Evolutionary conservation across 2,113 vertebrate species (phyloP).

Genomic region (Maccullochella peelii): DNA sequence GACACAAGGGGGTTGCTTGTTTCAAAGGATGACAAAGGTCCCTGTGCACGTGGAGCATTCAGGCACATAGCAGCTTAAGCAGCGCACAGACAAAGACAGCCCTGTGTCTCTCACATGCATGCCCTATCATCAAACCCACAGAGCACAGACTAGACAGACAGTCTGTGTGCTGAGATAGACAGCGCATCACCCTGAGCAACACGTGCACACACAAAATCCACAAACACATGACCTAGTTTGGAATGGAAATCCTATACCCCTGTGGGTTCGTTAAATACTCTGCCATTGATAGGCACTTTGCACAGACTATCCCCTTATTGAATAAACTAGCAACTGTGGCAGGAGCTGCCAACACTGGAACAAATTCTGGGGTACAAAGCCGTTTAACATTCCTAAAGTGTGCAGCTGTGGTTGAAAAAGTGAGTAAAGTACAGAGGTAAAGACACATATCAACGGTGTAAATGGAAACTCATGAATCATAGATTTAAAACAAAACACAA

Average conservation of each 20-base stretch:
- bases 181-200: conserved; percentile 42
- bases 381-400: conserved; percentile 69
- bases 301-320: conserved; percentile 60
- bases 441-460: background rate
- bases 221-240: conserved; percentile 64
- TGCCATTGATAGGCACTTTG: conserved; percentile 63
- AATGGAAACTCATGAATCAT: background rate
- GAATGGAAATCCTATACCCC: conserved; percentile 62
- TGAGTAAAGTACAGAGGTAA: conserved; percentile 12
- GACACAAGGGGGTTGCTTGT: conserved; percentile 72
- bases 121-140: conserved; percentile 67
- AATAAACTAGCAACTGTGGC: conserved; percentile 46
- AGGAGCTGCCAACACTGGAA: conserved; percentile 67
- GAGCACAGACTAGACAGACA: conserved; percentile 54
- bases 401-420: conserved; percentile 43
- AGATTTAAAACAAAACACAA: background rate
- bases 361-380: conserved; percentile 52
- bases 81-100: conserved; percentile 62
- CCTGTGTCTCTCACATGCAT: conserved; percentile 63
- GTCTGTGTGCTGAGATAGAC: conserved; percentile 62
- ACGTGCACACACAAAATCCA: conserved; percentile 19
- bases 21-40: conserved; percentile 72
- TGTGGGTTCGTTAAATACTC: conserved; percentile 54
- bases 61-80: conserved; percentile 67
- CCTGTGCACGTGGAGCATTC: conserved; percentile 63